Evolutionary conservation across 2,888 invertebrate genomes (phyloP).

Genomic region (Chrysolina oricalcia): DNA sequence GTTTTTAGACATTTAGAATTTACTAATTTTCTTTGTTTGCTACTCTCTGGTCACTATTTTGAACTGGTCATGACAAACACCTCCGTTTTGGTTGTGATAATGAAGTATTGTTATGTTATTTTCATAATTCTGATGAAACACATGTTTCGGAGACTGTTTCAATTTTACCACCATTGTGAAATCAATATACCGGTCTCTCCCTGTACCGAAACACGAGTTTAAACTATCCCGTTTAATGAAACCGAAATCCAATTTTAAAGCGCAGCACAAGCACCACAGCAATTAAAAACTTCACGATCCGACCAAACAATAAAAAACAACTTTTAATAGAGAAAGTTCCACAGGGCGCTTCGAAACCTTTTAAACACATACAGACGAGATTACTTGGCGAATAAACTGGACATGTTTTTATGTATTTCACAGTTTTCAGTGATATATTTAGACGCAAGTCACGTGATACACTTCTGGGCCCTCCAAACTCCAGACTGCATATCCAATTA

Average conservation of each 20-base stretch:
- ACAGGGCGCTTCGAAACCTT: slow-evolving; percentile 5
- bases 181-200: background rate
- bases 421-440: slow-evolving; percentile 54
- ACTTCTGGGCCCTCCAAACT: slow-evolving; percentile 44
- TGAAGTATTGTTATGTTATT: no score
- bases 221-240: background rate
- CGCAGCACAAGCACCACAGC: slow-evolving; percentile 17
- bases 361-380: slow-evolving; percentile 1
- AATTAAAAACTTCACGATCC: slow-evolving; percentile 9
- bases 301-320: slow-evolving; percentile 9
- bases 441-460: slow-evolving; percentile 55
- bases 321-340: background rate
- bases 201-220: background rate
- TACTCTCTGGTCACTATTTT: no score
- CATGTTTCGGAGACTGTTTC: no score
- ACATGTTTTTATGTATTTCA: slow-evolving; percentile 46
- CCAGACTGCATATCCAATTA: slow-evolving; percentile 46
- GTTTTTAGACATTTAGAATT: no score
- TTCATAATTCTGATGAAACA: no score
- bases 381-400: slow-evolving; percentile 45
- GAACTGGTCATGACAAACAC: no score
- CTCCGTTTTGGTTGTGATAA: no score
- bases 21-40: no score
- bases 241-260: background rate
- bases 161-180: no score